These are phyloP conservation scores for Monarcha castaneiventris DNA, from an alignment of 2,113 vertebrate species.

Conservation along the genomic window DNA sequence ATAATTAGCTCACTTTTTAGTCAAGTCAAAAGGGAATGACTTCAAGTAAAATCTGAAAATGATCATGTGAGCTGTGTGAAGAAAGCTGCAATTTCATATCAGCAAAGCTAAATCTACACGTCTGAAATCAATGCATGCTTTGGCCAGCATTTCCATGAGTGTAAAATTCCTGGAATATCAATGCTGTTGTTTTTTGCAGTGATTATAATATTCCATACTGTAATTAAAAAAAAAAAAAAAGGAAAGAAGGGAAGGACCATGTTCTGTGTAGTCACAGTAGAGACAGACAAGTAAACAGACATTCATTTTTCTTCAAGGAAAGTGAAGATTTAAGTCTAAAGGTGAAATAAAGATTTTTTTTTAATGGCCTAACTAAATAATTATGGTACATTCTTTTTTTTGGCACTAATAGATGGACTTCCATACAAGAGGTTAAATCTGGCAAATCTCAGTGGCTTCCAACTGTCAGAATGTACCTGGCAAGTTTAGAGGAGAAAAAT, in stretches of 20 bases:
- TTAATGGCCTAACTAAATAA: background rate
- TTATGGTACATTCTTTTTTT: background rate
- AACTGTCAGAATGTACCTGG: background rate
- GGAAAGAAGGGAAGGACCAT: background rate
- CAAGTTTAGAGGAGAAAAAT: background rate
- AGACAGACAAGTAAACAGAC: background rate
- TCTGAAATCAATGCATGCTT: background rate
- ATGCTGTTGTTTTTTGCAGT: background rate
- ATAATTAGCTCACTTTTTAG: background rate
- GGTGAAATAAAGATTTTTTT: background rate
- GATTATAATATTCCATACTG: background rate
- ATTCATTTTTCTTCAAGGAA: background rate
- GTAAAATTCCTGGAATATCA: background rate
- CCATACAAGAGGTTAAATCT: background rate
- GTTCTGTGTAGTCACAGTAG: background rate
- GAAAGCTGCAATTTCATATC: background rate
- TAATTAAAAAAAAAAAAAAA: background rate
- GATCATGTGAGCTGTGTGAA: background rate
- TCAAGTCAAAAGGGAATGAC: background rate
- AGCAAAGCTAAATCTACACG: background rate
- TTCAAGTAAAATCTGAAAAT: background rate
- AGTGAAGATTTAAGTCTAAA: background rate
- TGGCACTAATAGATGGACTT: background rate
- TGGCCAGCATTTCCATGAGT: background rate
- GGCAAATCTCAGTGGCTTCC: background rate